Base-by-base conservation (phyloP, 2,888 invertebrate species). In the Drosophila sordidula region DNA sequence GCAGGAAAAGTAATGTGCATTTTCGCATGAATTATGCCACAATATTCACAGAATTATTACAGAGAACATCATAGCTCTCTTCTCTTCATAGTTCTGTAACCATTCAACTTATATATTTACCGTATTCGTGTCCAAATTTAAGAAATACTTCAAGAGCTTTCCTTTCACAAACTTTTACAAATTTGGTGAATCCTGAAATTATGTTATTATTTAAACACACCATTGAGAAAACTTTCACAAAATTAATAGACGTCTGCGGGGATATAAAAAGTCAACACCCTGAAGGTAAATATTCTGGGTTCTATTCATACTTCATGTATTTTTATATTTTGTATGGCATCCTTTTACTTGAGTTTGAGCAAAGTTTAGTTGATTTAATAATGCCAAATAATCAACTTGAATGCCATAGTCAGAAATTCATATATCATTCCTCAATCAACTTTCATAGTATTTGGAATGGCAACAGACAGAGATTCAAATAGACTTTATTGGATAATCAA, bases 1-100 rank as follows among this genome's bases (percentile, higher is more conserved):
- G 55, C 58, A 42, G 64, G 25, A 71, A 70, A 70, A 58, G 64
- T 42, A 52, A 70, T 70, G 52, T 52, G 58, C 64, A 71, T 71
- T 59, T 46, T 36, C 11, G 67, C 56, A 56, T 51, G 45, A 63
- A 59, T 56, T 75, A 56, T 61, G 39, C 54, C 42, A 32, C 41
- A 58, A 44, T 70, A 12, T 36, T 32, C 18, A 36, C 57, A 58
- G 51, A 65, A 71, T 71, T 51, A 58, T 51, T 46, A 29, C 34
- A 42, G 22, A 41, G 51, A 41, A 39, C 41, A 22, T 22, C 49
- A 36, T 29, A 9, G 9, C 11, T 2, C 32, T 32, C 32, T 11
- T 32, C 32, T 26, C n/a, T 26, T 50, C 11, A 41, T 14, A n/a
- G 6, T 46, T 41, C 8, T 18, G 14, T 14, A n/a, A 52, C 41